Evolutionary conservation across 64 coral and sea anemone species (phyloP).

Genomic region (Montipora cactus): DNA sequence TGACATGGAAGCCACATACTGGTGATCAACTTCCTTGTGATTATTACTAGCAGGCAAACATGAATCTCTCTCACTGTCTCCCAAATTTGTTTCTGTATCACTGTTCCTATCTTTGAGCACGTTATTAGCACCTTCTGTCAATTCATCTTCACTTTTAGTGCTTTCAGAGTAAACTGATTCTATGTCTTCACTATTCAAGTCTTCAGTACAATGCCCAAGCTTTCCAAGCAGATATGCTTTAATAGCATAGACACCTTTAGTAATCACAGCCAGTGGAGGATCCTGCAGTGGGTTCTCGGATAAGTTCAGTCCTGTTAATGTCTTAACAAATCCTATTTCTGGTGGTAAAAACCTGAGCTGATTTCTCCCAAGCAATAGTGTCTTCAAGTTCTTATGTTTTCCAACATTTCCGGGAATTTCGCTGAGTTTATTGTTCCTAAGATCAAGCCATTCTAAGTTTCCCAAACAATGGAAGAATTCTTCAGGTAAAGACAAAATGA

Average conservation of each 20-base stretch:
- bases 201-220: conserved; percentile 43
- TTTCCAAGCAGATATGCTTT: conserved; percentile 59
- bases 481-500: conserved; percentile 58
- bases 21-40: background rate
- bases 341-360: conserved; percentile 51
- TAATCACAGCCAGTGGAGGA: conserved; percentile 59
- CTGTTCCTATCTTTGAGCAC: background rate
- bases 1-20: background rate
- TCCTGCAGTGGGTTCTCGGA: conserved; percentile 65
- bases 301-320: conserved; percentile 73
- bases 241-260: conserved; percentile 61
- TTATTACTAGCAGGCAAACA: background rate
- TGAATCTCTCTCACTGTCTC: background rate
- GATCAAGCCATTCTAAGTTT: conserved; percentile 80
- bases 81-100: background rate
- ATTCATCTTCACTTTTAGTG: background rate
- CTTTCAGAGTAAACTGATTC: background rate
- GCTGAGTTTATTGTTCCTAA: conserved; percentile 69
- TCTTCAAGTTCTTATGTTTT: conserved; percentile 59
- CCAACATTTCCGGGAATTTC: conserved; percentile 65
- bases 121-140: background rate
- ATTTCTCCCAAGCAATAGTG: conserved; percentile 74
- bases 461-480: conserved; percentile 55
- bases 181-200: background rate
- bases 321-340: conserved; percentile 68